Percentiles rank a stretch among this genome's conserved stretches.
These are phyloP conservation scores for Chrysemys picta DNA, from an alignment of 2,113 vertebrate species.

Conservation along the genomic window DNA sequence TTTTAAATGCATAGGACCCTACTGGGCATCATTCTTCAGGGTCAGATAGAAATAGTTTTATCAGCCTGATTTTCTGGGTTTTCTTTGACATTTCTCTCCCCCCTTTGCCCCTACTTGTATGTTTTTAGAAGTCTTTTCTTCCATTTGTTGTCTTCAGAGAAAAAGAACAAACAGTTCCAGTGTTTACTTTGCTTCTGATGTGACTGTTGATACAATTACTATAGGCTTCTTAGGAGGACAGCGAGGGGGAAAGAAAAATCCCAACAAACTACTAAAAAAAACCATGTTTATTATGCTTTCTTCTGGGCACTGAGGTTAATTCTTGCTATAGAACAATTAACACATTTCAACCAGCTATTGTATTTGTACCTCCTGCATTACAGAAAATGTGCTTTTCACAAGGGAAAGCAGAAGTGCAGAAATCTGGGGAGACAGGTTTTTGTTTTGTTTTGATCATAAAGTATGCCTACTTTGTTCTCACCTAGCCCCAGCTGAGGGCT, in stretches of 20 bases:
- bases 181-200: neutral
- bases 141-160: neutral
- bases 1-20: slow-evolving; percentile 7
- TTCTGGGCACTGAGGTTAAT: neutral
- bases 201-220: neutral
- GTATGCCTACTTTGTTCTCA: neutral
- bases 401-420: neutral
- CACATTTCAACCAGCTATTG: neutral
- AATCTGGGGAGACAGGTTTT: neutral
- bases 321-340: slow-evolving; percentile 8
- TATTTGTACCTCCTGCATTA: neutral
- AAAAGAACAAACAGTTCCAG: neutral
- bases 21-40: slow-evolving; percentile 11
- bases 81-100: neutral
- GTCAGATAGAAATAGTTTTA: slow-evolving; percentile 21
- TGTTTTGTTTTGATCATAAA: neutral
- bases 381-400: neutral
- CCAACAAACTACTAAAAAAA: neutral
- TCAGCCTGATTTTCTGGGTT: neutral
- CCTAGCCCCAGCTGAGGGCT: neutral
- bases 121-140: neutral
- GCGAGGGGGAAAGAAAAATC: too few relatives aligned
- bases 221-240: neutral
- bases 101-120: neutral
- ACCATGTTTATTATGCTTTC: neutral